Percentiles rank a stretch among this genome's conserved stretches.
Evolutionary conservation across 92 coral and sea anemone species (phyloP).

Genomic region (Porites divaricata): DNA sequence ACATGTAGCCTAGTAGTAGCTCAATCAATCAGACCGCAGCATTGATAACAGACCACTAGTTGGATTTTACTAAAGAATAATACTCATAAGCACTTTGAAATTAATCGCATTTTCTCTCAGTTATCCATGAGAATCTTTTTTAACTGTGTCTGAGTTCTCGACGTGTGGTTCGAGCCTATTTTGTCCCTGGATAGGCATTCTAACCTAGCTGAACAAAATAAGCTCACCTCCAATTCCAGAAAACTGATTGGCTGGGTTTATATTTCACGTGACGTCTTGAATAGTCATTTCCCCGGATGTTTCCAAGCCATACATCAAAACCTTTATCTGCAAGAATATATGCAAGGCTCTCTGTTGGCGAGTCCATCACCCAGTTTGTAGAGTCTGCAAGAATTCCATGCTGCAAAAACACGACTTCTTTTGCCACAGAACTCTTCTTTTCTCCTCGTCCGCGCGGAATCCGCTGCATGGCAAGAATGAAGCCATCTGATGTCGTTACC

Average conservation of each 20-base stretch:
- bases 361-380: constrained; percentile 77
- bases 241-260: constrained; percentile 66
- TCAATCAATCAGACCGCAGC: too few relatives aligned
- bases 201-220: not conserved
- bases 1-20: too few relatives aligned
- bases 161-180: too few relatives aligned
- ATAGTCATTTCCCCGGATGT: constrained; percentile 85
- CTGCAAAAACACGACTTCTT: constrained; percentile 70
- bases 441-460: constrained; percentile 71
- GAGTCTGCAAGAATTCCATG: constrained; percentile 86
- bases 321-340: constrained; percentile 92
- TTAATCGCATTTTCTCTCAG: too few relatives aligned
- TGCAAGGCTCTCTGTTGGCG: constrained; percentile 71
- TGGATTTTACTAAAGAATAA: too few relatives aligned
- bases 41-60: too few relatives aligned
- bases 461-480: constrained; percentile 77
- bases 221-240: constrained; percentile 89
- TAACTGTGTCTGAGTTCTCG: too few relatives aligned
- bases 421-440: constrained; percentile 6
- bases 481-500: constrained; percentile 78
- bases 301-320: constrained; percentile 94
- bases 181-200: too few relatives aligned
- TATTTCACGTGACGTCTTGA: constrained; percentile 76
- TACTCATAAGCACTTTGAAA: too few relatives aligned
- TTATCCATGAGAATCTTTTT: too few relatives aligned